These are phyloP conservation scores for Sebastes goodei DNA, from an alignment of 2,797 vertebrate genomes.

Conservation along the genomic window DNA sequence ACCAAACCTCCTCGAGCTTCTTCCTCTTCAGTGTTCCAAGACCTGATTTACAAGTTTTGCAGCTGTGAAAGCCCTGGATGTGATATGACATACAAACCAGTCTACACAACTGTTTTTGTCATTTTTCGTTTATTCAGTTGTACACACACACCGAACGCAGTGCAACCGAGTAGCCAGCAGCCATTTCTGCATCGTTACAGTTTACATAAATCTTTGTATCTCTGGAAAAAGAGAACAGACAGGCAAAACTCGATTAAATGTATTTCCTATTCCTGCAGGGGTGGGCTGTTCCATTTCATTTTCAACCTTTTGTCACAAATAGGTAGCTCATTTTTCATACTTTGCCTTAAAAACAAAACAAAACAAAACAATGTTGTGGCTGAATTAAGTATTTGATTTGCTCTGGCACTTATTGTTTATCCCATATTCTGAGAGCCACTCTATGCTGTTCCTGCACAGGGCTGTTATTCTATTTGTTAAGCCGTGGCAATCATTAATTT, in stretches of 20 bases:
- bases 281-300: slow-evolving; percentile 54
- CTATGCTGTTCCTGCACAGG: not conserved
- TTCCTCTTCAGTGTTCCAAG: slow-evolving; percentile 21
- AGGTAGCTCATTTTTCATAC: slow-evolving; percentile 68
- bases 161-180: slow-evolving; percentile 49
- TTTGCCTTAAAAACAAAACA: slow-evolving; percentile 56
- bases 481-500: slow-evolving; percentile 70
- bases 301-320: slow-evolving; percentile 56
- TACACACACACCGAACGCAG: not conserved
- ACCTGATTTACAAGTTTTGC: slow-evolving; percentile 40
- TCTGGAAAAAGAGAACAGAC: slow-evolving; percentile 48
- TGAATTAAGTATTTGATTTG: slow-evolving; percentile 55
- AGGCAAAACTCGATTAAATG: slow-evolving; percentile 57
- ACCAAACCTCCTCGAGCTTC: slow-evolving; percentile 29
- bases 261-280: slow-evolving; percentile 43
- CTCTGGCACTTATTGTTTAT: slow-evolving; percentile 39
- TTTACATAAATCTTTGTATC: slow-evolving; percentile 69
- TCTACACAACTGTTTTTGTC: slow-evolving; percentile 36
- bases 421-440: slow-evolving; percentile 16
- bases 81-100: slow-evolving; percentile 40
- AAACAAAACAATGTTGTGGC: slow-evolving; percentile 17
- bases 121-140: slow-evolving; percentile 27
- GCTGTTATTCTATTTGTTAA: slow-evolving; percentile 58
- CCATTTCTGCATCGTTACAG: slow-evolving; percentile 40
- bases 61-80: slow-evolving; percentile 36